Conservation (phyloP, 1,140 invertebrate genomes). For the Drusus annulatus region DNA sequence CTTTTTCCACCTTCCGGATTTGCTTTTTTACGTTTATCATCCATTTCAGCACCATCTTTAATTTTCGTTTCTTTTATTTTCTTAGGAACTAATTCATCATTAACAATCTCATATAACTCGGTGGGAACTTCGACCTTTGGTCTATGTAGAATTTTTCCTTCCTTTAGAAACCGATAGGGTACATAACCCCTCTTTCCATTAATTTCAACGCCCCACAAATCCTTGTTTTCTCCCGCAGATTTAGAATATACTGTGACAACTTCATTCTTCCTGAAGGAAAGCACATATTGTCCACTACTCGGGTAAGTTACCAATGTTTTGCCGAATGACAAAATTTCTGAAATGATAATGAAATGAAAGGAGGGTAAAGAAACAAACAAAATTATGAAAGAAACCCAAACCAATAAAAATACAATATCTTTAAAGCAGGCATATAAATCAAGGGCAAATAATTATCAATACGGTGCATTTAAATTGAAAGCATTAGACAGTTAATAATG, state of each 20-base stretch:
- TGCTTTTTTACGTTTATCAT: background rate
- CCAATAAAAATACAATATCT: constrained; percentile 50
- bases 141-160: constrained; percentile 62
- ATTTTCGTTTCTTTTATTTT: constrained; percentile 20
- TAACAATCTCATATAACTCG: constrained; percentile 51
- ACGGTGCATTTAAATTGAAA: constrained; percentile 38
- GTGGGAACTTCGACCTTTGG: constrained; percentile 61
- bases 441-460: constrained; percentile 36
- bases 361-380: constrained; percentile 50
- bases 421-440: constrained; percentile 38
- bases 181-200: constrained; percentile 81
- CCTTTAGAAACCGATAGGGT: constrained; percentile 72
- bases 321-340: constrained; percentile 78
- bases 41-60: background rate
- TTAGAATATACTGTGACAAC: constrained; percentile 81
- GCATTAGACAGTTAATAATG: constrained; percentile 13
- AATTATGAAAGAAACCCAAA: constrained; percentile 49
- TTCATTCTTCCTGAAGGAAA: constrained; percentile 77
- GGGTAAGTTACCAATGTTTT: constrained; percentile 74
- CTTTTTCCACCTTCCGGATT: background rate
- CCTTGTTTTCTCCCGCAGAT: constrained; percentile 75
- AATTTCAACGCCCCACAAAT: constrained; percentile 83
- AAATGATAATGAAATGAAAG: constrained; percentile 63
- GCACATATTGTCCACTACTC: constrained; percentile 72
- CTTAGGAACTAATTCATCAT: constrained; percentile 32